A percentile compares a stretch with the other conserved stretches of the same genome.
Evolutionary conservation across 1,140 invertebrate genomes (phyloP).

Genomic region (Neuroterus valhalla): DNA sequence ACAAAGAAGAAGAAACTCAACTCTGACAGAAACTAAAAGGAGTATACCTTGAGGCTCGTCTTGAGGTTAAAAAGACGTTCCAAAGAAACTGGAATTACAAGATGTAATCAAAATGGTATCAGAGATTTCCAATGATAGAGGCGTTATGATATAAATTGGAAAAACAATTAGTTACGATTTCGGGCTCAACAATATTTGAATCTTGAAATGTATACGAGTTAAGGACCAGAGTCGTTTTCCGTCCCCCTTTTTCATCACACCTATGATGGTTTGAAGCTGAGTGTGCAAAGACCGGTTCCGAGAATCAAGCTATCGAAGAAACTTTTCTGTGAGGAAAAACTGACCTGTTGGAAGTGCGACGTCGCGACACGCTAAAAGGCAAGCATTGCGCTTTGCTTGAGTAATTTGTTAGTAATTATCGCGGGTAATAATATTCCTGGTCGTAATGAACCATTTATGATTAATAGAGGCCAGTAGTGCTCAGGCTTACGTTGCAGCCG

Average conservation of each 20-base stretch:
- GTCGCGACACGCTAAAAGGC: constrained; percentile 34
- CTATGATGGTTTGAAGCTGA: not conserved
- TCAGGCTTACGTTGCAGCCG: constrained; percentile 53
- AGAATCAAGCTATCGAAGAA: not conserved
- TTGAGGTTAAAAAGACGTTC: constrained; percentile 7
- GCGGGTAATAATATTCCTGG: constrained; percentile 66
- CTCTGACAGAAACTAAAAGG: not conserved
- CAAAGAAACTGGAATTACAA: constrained; percentile 13
- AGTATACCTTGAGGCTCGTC: not conserved
- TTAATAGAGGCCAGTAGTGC: constrained; percentile 72
- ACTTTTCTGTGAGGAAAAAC: not conserved
- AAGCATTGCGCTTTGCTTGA: constrained; percentile 54
- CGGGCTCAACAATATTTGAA: too few species aligned
- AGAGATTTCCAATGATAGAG: too few species aligned
- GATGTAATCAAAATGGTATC: constrained; percentile 16
- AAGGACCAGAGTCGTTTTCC: not conserved
- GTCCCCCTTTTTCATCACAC: not conserved
- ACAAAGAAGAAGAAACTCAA: not conserved
- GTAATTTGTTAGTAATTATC: constrained; percentile 70
- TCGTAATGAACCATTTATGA: constrained; percentile 72
- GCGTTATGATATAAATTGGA: too few species aligned
- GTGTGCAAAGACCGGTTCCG: not conserved
- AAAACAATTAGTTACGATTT: too few species aligned
- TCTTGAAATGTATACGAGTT: too few species aligned
- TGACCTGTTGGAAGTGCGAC: not conserved